phyloP scores from a whole-genome alignment of 2,113 vertebrate species.

The Falco punctatus region DNA sequence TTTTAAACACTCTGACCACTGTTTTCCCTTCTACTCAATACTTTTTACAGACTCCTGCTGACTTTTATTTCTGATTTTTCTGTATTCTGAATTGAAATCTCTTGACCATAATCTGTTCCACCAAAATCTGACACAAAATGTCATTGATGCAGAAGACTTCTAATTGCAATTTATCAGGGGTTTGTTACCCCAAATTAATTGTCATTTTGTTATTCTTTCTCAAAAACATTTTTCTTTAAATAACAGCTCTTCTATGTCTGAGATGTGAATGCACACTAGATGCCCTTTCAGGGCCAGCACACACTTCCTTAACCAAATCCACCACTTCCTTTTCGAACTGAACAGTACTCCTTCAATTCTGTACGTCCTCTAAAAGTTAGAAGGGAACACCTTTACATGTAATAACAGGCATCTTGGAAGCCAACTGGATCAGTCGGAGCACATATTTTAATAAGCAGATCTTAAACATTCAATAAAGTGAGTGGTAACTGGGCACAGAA shows the following conservation, averaged over 20 bases:
- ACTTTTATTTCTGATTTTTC: conserved; percentile 38
- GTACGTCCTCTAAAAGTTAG: conserved; percentile 48
- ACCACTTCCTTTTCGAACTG: conserved; percentile 63
- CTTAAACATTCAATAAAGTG: conserved; percentile 69
- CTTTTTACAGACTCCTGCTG: conserved; percentile 15
- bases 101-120: background rate
- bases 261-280: conserved; percentile 35
- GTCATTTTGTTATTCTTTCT: background rate
- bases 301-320: conserved; percentile 66
- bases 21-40: background rate
- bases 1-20: background rate
- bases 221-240: conserved; percentile 15
- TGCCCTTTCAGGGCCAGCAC: conserved; percentile 43
- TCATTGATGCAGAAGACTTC: background rate
- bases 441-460: conserved; percentile 64
- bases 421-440: conserved; percentile 24
- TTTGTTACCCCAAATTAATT: conserved; percentile 47
- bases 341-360: conserved; percentile 59
- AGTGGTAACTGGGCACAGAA: conserved; percentile 72
- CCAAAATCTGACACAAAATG: background rate
- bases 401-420: conserved; percentile 64
- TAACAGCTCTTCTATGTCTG: background rate
- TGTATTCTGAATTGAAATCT: background rate
- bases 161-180: background rate
- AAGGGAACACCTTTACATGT: conserved; percentile 25